Base-by-base conservation (phyloP, 1,140 invertebrate species). In the Leptinotarsa lineolata region DNA sequence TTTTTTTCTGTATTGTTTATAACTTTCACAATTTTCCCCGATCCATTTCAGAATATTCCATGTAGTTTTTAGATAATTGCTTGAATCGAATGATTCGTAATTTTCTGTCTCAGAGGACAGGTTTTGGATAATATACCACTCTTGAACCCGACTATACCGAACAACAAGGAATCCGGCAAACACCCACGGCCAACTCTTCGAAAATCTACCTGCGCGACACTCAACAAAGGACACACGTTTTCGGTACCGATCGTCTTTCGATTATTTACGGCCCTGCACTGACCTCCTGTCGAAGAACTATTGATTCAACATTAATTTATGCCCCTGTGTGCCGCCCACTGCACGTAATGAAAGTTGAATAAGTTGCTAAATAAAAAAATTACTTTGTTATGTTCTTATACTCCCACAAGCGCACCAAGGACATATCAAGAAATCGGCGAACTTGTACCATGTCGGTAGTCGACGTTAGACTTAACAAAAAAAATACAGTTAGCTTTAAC, bases 221-320 rank as follows among this genome's bases (percentile, higher is more conserved):
- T 18, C 61, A 63, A 21, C 20, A 21, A n/a, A 63, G 13, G 20
- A 15, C 16, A 63, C 20, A 21, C 21, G 20, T 20, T 15, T 13
- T 18, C 4, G 16, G 24, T 21, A 15, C 16, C 21, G 20, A 63
- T 63, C 20, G 61, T 13, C 61, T 22, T 63, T 63, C 61, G 24
- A 45, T 68, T 45, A 54, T 68, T 68, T 68, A 68, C 48, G 20
- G 67, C 45, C 45, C 20, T 54, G 67, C 67, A 58, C 30, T 45
- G 67, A 68, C 46, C 67, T 45, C 46, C 67, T 68, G 67, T 68
- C 67, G 24, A 45, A 58, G 44, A 68, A 68, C 67, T 68, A 68
- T 68, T 48, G 67, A 68, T 68, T 68, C 67, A 45, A 68, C 67
- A 58, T 68, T 68, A 68, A 68, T 54, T 68, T 68, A 68, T 68